A percentile compares a stretch with the other conserved stretches of the same genome.
These are phyloP conservation scores for Oncorhynchus tshawytscha DNA, from an alignment of 2,113 vertebrate genomes.

Conservation along the genomic window DNA sequence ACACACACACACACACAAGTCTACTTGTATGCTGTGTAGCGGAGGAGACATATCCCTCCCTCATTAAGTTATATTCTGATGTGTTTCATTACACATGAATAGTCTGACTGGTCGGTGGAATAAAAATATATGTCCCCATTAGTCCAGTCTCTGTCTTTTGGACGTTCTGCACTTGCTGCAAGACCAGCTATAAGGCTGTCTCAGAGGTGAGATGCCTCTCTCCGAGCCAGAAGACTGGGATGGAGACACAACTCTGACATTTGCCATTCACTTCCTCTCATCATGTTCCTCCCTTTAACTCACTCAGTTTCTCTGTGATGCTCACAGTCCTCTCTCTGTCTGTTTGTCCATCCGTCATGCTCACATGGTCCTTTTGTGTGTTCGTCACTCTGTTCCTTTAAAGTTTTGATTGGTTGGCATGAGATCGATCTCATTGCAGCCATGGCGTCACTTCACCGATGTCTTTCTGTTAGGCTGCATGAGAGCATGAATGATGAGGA, in stretches of 20 bases:
- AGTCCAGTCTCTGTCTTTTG: neutral
- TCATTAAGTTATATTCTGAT: neutral
- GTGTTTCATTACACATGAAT: neutral
- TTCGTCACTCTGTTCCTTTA: neutral
- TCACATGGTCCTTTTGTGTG: neutral
- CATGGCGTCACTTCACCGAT: neutral
- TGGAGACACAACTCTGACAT: neutral
- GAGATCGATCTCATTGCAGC: neutral
- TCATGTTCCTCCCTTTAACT: slow-evolving; percentile 15
- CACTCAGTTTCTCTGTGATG: neutral
- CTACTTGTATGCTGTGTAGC: neutral
- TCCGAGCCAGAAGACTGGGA: neutral
- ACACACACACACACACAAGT: neutral
- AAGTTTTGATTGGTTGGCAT: neutral
- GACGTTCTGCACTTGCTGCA: slow-evolving; percentile 3
- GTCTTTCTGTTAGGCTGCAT: neutral
- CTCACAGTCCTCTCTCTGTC: neutral
- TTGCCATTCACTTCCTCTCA: neutral
- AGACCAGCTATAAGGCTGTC: too few relatives aligned
- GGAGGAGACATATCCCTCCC: neutral
- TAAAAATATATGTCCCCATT: neutral
- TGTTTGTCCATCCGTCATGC: neutral
- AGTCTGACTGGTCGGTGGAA: neutral
- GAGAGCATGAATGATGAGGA: too few relatives aligned
- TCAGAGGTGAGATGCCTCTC: neutral